These are phyloP conservation scores for Danio rerio DNA, from an alignment of 2,113 vertebrate species.

Conservation along the genomic window GRCz12tu NC_133194.1:8225001-8225500, in stretches of 20 bases:
- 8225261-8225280: constrained; percentile 56
- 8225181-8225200: not conserved
- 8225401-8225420: constrained; percentile 34
- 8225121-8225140: not conserved
- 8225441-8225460: constrained; percentile 35
- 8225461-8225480: constrained; percentile 26
- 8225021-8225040: constrained; percentile 31
- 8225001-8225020: not conserved
- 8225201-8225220: constrained; percentile 4
- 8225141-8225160: constrained; percentile 12
- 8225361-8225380: constrained; percentile 43
- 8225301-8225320: constrained; percentile 35
- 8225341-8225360: constrained; percentile 39
- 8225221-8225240: constrained; percentile 9
- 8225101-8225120: constrained; percentile 29
- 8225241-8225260: not conserved
- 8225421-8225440: constrained; percentile 2
- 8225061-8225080: constrained; percentile 8
- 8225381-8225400: constrained; percentile 35
- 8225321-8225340: constrained; percentile 44
- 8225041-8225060: constrained; percentile 9
- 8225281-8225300: constrained; percentile 58
- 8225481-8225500: constrained; percentile 29
- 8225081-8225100: constrained; percentile 21
- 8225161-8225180: not conserved